A percentile compares a stretch with the other conserved stretches of the same genome.
These are phyloP conservation scores for Caenorhabditis tropicalis DNA, from an alignment of 1,140 invertebrate genomes.

Conservation along the genomic window DNA sequence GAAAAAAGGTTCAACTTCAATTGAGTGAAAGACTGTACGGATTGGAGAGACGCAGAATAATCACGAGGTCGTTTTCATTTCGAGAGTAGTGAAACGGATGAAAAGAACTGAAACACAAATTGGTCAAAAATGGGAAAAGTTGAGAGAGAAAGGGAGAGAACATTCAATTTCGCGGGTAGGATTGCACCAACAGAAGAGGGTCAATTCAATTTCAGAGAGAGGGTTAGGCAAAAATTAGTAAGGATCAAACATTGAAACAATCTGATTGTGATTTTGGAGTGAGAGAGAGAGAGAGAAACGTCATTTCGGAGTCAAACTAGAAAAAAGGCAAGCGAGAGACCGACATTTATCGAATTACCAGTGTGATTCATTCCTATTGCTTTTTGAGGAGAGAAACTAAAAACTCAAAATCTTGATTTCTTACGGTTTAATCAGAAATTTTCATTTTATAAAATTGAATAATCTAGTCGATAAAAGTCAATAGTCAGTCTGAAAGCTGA, in stretches of 20 bases:
- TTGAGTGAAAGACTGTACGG: not conserved
- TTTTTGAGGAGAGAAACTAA: no score
- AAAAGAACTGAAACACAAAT: slow-evolving; percentile 1
- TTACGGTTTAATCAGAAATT: no score
- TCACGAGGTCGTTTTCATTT: slow-evolving; percentile 31
- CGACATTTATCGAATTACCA: not conserved
- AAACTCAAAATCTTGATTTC: no score
- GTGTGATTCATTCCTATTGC: not conserved
- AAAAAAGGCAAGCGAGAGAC: not conserved
- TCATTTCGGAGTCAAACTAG: not conserved
- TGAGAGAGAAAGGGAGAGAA: not conserved
- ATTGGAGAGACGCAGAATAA: not conserved
- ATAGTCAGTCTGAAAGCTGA: no score
- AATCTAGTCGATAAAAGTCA: no score
- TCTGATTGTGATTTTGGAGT: not conserved
- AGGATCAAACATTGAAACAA: slow-evolving; percentile 38
- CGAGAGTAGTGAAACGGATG: not conserved
- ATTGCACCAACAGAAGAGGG: not conserved
- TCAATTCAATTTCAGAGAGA: not conserved
- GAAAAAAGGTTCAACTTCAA: slow-evolving; percentile 26
- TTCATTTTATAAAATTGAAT: no score
- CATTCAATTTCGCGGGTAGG: not conserved
- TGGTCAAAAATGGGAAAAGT: not conserved
- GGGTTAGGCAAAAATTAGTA: not conserved
- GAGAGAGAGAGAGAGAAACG: not conserved